These are phyloP conservation scores for Nemotelus nigrinus DNA, from an alignment of 2,888 invertebrate species.

Conservation along the genomic window DNA sequence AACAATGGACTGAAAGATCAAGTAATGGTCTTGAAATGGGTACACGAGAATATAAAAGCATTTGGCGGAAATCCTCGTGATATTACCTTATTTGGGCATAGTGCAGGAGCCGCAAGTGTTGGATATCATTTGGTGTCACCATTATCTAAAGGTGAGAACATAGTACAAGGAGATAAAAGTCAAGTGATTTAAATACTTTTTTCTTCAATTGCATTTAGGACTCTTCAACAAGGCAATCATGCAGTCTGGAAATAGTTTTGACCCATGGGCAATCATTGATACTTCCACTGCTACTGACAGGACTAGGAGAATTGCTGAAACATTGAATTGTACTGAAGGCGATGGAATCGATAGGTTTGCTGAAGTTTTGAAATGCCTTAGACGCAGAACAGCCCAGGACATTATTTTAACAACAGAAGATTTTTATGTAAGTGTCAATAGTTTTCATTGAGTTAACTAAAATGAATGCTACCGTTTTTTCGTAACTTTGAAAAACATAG, in stretches of 20 bases:
- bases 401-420: slow-evolving; percentile 65
- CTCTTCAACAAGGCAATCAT: slow-evolving; percentile 73
- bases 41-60: slow-evolving; percentile 68
- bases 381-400: slow-evolving; percentile 68
- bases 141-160: slow-evolving; percentile 51
- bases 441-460: background rate
- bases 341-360: slow-evolving; percentile 59
- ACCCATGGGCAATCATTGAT: slow-evolving; percentile 69
- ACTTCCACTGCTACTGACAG: slow-evolving; percentile 68
- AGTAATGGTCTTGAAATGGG: slow-evolving; percentile 67
- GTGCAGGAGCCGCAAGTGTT: slow-evolving; percentile 71
- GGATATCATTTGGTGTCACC: slow-evolving; percentile 71
- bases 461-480: background rate
- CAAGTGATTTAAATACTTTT: background rate
- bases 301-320: slow-evolving; percentile 69
- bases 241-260: slow-evolving; percentile 73
- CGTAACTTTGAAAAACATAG: background rate
- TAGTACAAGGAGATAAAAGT: no score
- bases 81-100: slow-evolving; percentile 72
- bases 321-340: slow-evolving; percentile 68
- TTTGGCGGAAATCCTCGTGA: slow-evolving; percentile 70
- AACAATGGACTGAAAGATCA: slow-evolving; percentile 73
- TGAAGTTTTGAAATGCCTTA: slow-evolving; percentile 70
- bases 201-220: slow-evolving; percentile 58
- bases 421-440: slow-evolving; percentile 19